Percentiles rank a stretch among this genome's conserved stretches.
These are phyloP conservation scores for Malurus elegans DNA, from an alignment of 2,113 vertebrate genomes.

Conservation along the genomic window DNA sequence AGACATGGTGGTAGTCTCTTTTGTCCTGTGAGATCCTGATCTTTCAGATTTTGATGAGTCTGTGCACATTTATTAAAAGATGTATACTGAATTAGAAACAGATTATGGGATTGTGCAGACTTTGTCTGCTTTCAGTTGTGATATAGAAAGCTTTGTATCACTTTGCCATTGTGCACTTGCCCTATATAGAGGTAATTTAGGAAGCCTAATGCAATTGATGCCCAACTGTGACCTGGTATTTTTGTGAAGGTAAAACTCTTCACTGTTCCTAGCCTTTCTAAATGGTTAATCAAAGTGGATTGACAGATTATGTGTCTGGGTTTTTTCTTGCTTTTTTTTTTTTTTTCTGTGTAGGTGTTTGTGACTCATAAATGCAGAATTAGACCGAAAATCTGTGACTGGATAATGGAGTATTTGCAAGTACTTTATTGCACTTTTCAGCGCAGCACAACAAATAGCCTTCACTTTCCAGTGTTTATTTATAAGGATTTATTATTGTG, in stretches of 20 bases:
- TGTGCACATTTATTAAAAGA: not conserved
- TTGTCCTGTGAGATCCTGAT: not conserved
- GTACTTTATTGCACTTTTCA: constrained; percentile 49
- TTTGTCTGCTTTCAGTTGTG: not conserved
- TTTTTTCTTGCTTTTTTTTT: not conserved
- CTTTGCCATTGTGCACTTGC: not conserved
- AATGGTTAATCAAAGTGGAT: constrained; percentile 34
- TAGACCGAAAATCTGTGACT: constrained; percentile 52
- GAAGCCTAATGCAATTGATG: not conserved
- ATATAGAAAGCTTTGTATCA: not conserved
- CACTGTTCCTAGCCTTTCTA: not conserved
- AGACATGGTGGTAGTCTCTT: not conserved
- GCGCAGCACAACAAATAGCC: constrained; percentile 33
- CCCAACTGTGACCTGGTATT: not conserved
- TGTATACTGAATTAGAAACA: constrained; percentile 13
- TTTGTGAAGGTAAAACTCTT: not conserved
- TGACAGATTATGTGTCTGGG: constrained; percentile 49
- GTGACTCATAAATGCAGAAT: constrained; percentile 70
- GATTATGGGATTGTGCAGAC: constrained; percentile 13
- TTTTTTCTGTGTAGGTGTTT: constrained; percentile 47
- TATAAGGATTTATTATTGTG: constrained; percentile 46
- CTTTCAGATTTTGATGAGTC: not conserved
- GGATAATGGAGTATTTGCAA: constrained; percentile 55
- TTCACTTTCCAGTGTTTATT: constrained; percentile 12
- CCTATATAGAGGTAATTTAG: constrained; percentile 7